These are phyloP conservation scores for Notechis scutatus DNA, from an alignment of 2,113 vertebrate species.

Conservation along the genomic window DNA sequence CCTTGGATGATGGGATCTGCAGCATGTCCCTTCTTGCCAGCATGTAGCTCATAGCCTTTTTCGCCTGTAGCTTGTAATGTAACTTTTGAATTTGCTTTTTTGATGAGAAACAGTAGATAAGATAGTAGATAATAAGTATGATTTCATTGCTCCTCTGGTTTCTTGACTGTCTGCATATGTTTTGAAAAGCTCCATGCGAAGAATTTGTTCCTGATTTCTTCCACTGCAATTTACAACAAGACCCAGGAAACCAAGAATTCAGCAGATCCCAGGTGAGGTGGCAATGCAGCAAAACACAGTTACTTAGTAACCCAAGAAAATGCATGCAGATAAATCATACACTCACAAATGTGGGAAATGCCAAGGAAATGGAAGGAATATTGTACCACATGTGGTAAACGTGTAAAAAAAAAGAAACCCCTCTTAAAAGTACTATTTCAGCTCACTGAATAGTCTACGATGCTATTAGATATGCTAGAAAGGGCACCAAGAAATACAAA, in stretches of 20 bases:
- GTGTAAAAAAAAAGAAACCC: background rate
- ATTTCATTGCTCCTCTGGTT: background rate
- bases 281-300: background rate
- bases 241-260: background rate
- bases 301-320: background rate
- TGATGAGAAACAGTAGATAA: background rate
- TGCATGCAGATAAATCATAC: background rate
- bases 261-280: background rate
- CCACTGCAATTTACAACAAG: background rate
- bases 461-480: background rate
- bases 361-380: background rate
- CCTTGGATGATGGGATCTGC: no score
- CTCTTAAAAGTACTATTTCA: background rate
- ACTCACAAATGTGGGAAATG: background rate
- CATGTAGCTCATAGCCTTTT: no score
- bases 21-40: no score
- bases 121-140: background rate
- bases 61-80: background rate
- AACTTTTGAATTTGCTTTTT: background rate
- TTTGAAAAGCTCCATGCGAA: background rate
- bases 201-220: background rate
- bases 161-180: background rate
- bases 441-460: background rate
- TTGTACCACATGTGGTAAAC: background rate
- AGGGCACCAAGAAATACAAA: background rate